Evolutionary conservation across 2,113 vertebrate species (phyloP).

Genomic region (Hypanus sabinus): DNA sequence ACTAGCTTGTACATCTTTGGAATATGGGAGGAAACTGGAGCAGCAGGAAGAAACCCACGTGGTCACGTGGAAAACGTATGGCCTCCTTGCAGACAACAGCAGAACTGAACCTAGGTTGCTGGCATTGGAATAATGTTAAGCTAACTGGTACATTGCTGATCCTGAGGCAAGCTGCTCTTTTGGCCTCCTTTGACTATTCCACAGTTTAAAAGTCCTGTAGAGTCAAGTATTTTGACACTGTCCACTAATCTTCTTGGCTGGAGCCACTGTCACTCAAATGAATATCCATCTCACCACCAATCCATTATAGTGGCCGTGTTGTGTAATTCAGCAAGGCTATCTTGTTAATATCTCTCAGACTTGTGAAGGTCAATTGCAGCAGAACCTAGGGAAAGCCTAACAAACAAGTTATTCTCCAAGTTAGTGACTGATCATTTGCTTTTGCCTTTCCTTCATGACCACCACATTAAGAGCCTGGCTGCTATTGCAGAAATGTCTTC

Average conservation of each 20-base stretch:
- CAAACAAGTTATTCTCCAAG: background rate
- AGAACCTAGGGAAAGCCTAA: background rate
- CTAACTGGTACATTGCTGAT: too few species aligned
- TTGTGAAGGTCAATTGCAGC: background rate
- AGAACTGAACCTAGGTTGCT: too few species aligned
- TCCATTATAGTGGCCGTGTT: background rate
- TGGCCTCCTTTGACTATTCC: background rate
- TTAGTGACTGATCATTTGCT: background rate
- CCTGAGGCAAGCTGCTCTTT: background rate
- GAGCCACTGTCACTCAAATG: background rate
- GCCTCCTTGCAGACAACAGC: too few species aligned
- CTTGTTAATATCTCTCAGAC: background rate
- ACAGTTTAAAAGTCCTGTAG: background rate
- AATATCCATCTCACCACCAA: background rate
- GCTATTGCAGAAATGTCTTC: background rate
- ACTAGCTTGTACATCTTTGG: too few species aligned
- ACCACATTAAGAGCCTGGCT: background rate
- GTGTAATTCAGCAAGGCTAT: background rate
- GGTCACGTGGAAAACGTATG: too few species aligned
- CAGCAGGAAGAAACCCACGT: too few species aligned
- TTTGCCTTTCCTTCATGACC: background rate
- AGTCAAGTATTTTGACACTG: background rate
- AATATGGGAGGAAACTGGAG: too few species aligned
- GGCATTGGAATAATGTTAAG: too few species aligned
- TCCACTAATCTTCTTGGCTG: background rate